Base-by-base conservation (phyloP, 1,140 invertebrate genomes). In the Papilio aristodemus region DNA sequence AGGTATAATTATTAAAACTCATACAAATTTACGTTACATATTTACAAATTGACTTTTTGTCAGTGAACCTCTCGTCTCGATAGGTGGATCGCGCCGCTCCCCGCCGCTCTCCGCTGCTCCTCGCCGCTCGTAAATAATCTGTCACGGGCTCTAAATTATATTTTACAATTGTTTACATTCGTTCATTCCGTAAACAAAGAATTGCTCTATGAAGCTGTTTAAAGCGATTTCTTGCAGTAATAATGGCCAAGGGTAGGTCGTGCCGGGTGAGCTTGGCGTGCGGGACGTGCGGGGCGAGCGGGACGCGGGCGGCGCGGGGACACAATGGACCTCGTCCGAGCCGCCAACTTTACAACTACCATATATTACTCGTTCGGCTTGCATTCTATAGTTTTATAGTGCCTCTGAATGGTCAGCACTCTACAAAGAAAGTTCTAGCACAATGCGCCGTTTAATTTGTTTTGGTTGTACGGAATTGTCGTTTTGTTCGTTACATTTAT, bases 381-480 rank as follows among this genome's bases (percentile, higher is more conserved):
- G 27, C 50, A 66, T 75, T 69, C 72, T 76, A 74, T 72, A 76
- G 74, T 75, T 85, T 80, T 85, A 83, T 78, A 77, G 68, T 77
- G 81, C 81, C 80, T 62, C 86, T 84, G 84, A 86, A 86, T 83
- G 86, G 84, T 81, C 73, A 83, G 67, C 68, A 68, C 71, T 78
- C 68, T 68, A 80, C 79, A 77, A 84, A 78, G 78, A 77, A 76
- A 76, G 71, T 70, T 62, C 64, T 69, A 63, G 46, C 50, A 80
- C 79, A 86, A 85, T 78, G 67, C 43, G 43, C 70, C 70, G 73
- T 72, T 79, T 89, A 89, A 89, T 89, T 87, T 89, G 87, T 89
- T 89, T 89, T 89, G 87, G 87, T 89, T 84, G 77, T 74, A 77
- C 72, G 70, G 73, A 77, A 86, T 80, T 83, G 80, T 71, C 17